These are phyloP conservation scores for Micromussa lordhowensis DNA, from an alignment of 92 coral and sea anemone species.

Conservation along the genomic window DNA sequence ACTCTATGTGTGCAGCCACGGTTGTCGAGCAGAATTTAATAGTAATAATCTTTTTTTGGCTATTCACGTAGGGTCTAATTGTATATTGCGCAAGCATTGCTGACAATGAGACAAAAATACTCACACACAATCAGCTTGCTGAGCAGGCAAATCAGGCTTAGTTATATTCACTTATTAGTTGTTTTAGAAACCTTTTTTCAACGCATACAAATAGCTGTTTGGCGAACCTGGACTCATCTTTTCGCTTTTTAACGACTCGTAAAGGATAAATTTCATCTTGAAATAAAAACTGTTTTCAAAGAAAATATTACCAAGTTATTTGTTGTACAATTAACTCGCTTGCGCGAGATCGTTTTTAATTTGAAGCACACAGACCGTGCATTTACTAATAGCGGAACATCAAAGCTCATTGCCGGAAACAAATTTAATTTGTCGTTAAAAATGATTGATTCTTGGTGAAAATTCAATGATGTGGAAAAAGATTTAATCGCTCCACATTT, in stretches of 20 bases:
- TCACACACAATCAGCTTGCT: neutral
- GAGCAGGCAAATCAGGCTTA: neutral
- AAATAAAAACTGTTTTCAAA: neutral
- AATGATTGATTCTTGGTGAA: constrained; percentile 18
- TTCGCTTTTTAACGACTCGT: neutral
- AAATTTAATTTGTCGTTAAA: constrained; percentile 11
- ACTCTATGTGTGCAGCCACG: too few species aligned
- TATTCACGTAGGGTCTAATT: too few species aligned
- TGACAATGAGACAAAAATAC: neutral
- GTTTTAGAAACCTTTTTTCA: neutral
- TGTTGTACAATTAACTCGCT: neutral
- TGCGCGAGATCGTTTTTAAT: neutral
- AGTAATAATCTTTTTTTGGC: too few species aligned
- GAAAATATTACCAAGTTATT: constrained; percentile 2
- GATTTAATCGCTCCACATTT: constrained; percentile 37
- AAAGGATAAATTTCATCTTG: neutral
- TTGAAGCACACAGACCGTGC: neutral
- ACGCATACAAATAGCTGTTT: neutral
- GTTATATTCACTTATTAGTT: neutral
- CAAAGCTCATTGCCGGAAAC: constrained; percentile 36
- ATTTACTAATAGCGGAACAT: neutral
- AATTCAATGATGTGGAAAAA: constrained; percentile 37
- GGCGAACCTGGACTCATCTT: neutral
- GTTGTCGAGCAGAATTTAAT: too few species aligned
- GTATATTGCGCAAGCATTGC: neutral